phyloP scores from a whole-genome alignment of 2,797 vertebrate species.

The Manis crassicaudata region DNA sequence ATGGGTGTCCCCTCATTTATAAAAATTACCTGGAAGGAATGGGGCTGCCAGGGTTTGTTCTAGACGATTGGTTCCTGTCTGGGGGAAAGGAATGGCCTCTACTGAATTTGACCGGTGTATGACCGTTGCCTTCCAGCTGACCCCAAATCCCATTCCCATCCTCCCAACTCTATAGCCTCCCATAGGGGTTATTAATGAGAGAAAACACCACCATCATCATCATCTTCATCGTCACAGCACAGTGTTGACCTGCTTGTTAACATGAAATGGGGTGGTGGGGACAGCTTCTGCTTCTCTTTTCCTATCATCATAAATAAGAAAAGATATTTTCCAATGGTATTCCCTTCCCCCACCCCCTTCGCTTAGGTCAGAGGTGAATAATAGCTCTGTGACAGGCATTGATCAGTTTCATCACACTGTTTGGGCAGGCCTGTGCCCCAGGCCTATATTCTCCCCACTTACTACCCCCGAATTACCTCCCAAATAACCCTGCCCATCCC shows the following conservation, averaged over 20 bases:
- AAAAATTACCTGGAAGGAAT: slow-evolving; percentile 98
- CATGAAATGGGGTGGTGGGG: slow-evolving; percentile 73
- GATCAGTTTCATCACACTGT: slow-evolving; percentile 70
- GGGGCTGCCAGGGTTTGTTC: slow-evolving; percentile 91
- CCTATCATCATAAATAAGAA: slow-evolving; percentile 74
- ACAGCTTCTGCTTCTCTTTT: slow-evolving; percentile 69
- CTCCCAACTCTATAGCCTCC: slow-evolving; percentile 82
- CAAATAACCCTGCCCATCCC: slow-evolving; percentile 73
- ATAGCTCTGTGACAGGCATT: slow-evolving; percentile 73
- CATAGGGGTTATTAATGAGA: slow-evolving; percentile 84
- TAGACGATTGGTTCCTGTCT: slow-evolving; percentile 94
- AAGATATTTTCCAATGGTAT: slow-evolving; percentile 58
- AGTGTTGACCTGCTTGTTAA: slow-evolving; percentile 79
- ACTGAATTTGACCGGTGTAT: slow-evolving; percentile 97
- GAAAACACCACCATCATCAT: slow-evolving; percentile 62
- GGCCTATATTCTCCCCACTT: slow-evolving; percentile 58
- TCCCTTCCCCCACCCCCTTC: neutral
- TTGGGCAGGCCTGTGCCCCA: slow-evolving; percentile 61
- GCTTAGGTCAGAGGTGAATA: slow-evolving; percentile 79
- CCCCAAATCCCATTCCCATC: slow-evolving; percentile 86
- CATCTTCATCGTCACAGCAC: slow-evolving; percentile 72
- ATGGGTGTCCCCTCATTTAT: slow-evolving; percentile 93
- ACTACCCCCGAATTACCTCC: slow-evolving; percentile 69
- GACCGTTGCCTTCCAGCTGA: slow-evolving; percentile 98
- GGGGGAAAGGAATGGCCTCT: slow-evolving; percentile 94